Base-by-base conservation (phyloP, 2,888 invertebrate genomes). In the Linyphia triangularis region DNA sequence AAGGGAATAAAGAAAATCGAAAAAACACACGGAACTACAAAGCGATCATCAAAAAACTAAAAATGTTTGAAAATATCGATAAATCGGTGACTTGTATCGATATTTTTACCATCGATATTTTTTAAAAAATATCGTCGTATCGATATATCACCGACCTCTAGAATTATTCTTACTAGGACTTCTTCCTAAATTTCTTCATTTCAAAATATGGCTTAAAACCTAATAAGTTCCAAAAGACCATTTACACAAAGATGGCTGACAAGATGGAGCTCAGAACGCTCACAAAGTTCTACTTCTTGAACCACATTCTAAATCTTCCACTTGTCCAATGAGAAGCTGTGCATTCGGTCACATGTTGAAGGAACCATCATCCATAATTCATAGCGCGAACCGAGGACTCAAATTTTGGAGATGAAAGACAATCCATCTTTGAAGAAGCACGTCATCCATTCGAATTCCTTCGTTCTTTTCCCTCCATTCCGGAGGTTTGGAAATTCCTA, bases 341-440 rank as follows among this genome's bases (percentile, higher is more conserved):
- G 59, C 51, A 65, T 72, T 72, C 40, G 79, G 79, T 86, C 85
- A 86, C 79, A 69, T 86, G 85, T 86, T 86, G 85, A 79, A 73
- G 72, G 69, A 63, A 40, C 59, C 61, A 65, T 86, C 85, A 86
- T 86, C 51, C 85, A 86, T 86, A 78, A 86, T 86, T 79, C 85
- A 86, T 86, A 65, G 72, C 63, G 43, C 79, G 82, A 81, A 69
- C 19, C 19, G 59, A 40, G 73, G 79, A 72, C 85, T 79, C 70
- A 78, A 85, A 86, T 67, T 72, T 86, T 79, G 72, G 51, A 79
- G 70, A 86, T 70, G 85, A 51, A 70, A 79, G 79, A 78, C 85
- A 78, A 86, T 86, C 72, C 85, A 86, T 86, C 85, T 86, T 86
- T 9, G 16, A 24, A 30, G 59, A 37, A 26, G 40, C 33, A 78